Conservation (phyloP, 2,888 invertebrate genomes). For the Auanema freiburgensis region DNA sequence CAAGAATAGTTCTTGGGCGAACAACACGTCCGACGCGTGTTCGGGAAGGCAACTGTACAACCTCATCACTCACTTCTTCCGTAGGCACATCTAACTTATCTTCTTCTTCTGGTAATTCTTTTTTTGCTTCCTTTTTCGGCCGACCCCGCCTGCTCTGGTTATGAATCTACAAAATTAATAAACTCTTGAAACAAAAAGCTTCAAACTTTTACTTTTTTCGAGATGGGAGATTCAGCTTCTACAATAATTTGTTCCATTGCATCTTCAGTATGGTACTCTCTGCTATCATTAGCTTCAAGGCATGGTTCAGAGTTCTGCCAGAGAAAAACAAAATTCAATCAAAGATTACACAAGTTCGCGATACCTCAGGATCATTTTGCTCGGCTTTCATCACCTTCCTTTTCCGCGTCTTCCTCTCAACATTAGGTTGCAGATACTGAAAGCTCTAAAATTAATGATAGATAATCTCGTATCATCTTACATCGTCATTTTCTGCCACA, state of each 20-base stretch:
- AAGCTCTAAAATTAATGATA: too few relatives aligned
- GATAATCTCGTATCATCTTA: too few relatives aligned
- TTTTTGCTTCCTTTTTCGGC: background rate
- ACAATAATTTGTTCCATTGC: background rate
- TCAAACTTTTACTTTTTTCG: background rate
- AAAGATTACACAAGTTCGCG: too few relatives aligned
- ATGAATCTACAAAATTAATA: background rate
- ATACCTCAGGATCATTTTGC: too few relatives aligned
- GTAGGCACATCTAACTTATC: background rate
- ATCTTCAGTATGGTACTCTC: background rate
- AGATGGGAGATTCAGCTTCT: background rate
- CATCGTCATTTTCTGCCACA: too few relatives aligned
- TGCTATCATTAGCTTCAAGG: too few relatives aligned
- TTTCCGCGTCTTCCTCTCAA: too few relatives aligned
- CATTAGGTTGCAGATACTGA: too few relatives aligned
- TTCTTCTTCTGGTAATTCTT: background rate
- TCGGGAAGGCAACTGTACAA: conserved; percentile 6
- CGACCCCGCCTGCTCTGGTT: conserved; percentile 1
- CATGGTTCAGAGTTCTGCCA: too few relatives aligned
- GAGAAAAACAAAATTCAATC: too few relatives aligned
- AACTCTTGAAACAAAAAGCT: background rate
- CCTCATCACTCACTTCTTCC: background rate
- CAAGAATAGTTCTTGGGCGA: conserved; percentile 9
- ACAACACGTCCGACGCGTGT: conserved; percentile 20
- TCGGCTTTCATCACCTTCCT: too few relatives aligned